Base-by-base conservation (phyloP, 2,797 vertebrate genomes). In the Clarias fuscus region DNA sequence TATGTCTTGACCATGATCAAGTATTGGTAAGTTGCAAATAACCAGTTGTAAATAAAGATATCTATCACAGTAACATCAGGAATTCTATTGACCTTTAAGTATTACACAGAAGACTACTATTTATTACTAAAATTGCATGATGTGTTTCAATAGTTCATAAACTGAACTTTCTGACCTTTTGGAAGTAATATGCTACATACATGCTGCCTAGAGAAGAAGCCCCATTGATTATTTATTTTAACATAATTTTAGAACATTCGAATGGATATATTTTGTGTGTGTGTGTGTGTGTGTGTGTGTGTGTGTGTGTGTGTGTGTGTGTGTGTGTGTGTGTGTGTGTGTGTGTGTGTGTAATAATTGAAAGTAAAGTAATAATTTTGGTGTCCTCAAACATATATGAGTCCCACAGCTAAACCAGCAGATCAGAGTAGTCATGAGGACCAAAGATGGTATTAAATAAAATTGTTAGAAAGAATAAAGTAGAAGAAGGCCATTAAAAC, bases 21-120 rank as follows among this genome's bases (percentile, higher is more conserved):
- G 82, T 86, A 85, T 84, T 72, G 65, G 83, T 37, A 61, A 84
- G 43, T 72, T 71, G 75, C 65, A 79, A 48, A 48, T 11, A 48
- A 48, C 10, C 67, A 64, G 61, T 65, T 71, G 62, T 78, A 71
- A 72, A 77, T 22, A 22, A 37, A 33, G n/a, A 48, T 56, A 20
- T 73, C 56, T 81, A 33, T 43, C 27, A 22, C 58, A 75, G 85
- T 43, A 64, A 15, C 33, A 37, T 37, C 33, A 40, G 68, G 22
- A 10, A n/a, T 13, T 40, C 40, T n/a, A 15, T n/a, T n/a, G 43
- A 27, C 53, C 61, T 53, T 27, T 72, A 78, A 72, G 30, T 33
- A 48, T 68, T 56, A 30, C 43, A 53, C n/a, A 18, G 48, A n/a
- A 2, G 70, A 11, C 20, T 53, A 7, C 27, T 75, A 22, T 75